Evolutionary conservation across 2,888 invertebrate species (phyloP), one percentile per base, ranked within the genome.

Genomic region (Polyommatus iphigenia): DNA sequence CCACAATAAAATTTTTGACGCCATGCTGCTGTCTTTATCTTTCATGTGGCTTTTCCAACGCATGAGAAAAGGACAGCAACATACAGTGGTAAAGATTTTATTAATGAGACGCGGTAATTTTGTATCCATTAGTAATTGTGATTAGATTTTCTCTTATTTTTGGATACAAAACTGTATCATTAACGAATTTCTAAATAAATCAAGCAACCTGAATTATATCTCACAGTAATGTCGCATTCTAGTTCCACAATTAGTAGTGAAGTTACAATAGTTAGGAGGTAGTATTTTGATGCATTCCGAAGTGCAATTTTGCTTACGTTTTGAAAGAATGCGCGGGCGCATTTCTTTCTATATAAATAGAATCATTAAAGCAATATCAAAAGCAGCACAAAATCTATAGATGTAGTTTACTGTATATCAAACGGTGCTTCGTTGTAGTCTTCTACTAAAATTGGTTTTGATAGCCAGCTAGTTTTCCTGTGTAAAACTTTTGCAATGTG

Each of bases 361-460:
- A 24, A 10, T 62, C 62, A 24, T 20, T 62, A 2, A 62, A 62
- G 8, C 62, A 62, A 24, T 62, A 62, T 62, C 24, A 24, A 62
- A 62, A 62, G 20, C 13, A 24, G 62, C 20, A 72, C 72, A 72
- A 72, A 41, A n/a, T 72, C n/a, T 41, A 72, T 72, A 32, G 32
- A 36, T 71, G 59, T 20, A 24, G 62, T 24, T 62, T 24, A 62
- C 24, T 24, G 24, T 62, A 24, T 62, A 24, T 24, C 62, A 24
- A 62, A 62, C 20, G 62, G 24, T 24, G 62, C 62, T 62, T 62
- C 24, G 13, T 20, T 62, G 24, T 20, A 20, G 57, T 59, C 59
- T 59, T 20, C 62, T 62, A 24, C 24, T 24, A 62, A 20, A 3
- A 20, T n/a, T 10, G 8, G 8, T 59, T n/a, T 18, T 54, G 1